A percentile compares a stretch with the other conserved stretches of the same genome.
These are phyloP conservation scores for Athene cunicularia DNA, from an alignment of 2,113 vertebrate species.

Conservation along the genomic window DNA sequence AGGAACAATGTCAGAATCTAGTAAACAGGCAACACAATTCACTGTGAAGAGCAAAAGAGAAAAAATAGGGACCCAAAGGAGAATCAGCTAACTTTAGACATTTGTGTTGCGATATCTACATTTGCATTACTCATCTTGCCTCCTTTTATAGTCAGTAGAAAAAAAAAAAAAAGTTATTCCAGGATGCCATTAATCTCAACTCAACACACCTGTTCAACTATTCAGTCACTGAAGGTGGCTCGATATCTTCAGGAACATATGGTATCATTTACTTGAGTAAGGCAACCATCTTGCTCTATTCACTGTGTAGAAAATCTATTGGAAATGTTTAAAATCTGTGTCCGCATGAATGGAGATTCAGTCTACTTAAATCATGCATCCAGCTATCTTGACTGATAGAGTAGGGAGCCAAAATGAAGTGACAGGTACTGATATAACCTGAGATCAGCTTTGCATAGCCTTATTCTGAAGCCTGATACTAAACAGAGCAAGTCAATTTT, in stretches of 20 bases:
- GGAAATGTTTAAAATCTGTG: not conserved
- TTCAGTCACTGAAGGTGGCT: not conserved
- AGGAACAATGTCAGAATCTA: not conserved
- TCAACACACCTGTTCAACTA: not conserved
- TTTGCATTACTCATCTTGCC: not conserved
- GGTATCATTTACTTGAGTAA: not conserved
- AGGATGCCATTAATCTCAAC: not conserved
- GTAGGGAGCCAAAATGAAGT: not conserved
- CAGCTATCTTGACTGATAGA: not conserved
- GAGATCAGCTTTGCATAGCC: not conserved
- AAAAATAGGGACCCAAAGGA: not conserved
- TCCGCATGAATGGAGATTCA: not conserved
- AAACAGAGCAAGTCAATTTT: not conserved
- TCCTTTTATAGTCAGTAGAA: not conserved
- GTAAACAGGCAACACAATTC: constrained; percentile 10
- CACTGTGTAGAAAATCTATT: not conserved
- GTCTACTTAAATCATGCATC: not conserved
- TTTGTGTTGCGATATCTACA: not conserved
- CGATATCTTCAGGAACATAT: not conserved
- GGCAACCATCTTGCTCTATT: not conserved
- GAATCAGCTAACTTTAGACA: not conserved
- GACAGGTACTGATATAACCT: not conserved
- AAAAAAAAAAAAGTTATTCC: not conserved
- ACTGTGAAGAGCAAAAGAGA: not conserved
- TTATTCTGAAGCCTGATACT: not conserved